These are phyloP conservation scores for Frieseomelitta varia DNA, from an alignment of 1,140 invertebrate species.

Conservation along the genomic window DNA sequence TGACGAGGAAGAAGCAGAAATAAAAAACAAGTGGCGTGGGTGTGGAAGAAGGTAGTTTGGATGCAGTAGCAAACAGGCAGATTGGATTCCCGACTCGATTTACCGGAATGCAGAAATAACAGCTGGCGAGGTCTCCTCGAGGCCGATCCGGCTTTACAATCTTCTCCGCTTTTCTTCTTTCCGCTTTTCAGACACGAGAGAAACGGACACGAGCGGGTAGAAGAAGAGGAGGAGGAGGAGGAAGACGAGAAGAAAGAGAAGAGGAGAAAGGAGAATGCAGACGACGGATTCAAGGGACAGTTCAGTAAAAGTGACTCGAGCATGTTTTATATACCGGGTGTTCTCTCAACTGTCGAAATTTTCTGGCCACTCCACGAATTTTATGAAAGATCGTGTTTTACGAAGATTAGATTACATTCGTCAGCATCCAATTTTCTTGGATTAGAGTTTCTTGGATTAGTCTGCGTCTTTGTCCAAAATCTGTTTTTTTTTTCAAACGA, in stretches of 20 bases:
- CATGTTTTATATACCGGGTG: constrained; percentile 33
- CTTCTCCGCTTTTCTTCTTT: constrained; percentile 55
- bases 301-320: constrained; percentile 10
- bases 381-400: background rate
- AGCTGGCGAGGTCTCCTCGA: constrained; percentile 70
- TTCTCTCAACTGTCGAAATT: background rate
- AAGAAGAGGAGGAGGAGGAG: constrained; percentile 13
- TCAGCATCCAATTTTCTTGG: background rate
- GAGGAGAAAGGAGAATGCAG: constrained; percentile 44
- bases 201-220: background rate
- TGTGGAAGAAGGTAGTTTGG: constrained; percentile 56
- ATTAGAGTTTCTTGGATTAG: background rate
- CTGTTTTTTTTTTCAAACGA: background rate
- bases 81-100: constrained; percentile 76
- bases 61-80: constrained; percentile 74
- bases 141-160: constrained; percentile 68
- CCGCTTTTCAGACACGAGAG: constrained; percentile 38
- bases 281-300: constrained; percentile 54
- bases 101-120: constrained; percentile 76
- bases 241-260: background rate
- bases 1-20: background rate
- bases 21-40: constrained; percentile 5
- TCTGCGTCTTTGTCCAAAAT: background rate
- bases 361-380: background rate
- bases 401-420: background rate